Conservation (phyloP, 2,888 invertebrate genomes). For the Trichacis sp. region DNA sequence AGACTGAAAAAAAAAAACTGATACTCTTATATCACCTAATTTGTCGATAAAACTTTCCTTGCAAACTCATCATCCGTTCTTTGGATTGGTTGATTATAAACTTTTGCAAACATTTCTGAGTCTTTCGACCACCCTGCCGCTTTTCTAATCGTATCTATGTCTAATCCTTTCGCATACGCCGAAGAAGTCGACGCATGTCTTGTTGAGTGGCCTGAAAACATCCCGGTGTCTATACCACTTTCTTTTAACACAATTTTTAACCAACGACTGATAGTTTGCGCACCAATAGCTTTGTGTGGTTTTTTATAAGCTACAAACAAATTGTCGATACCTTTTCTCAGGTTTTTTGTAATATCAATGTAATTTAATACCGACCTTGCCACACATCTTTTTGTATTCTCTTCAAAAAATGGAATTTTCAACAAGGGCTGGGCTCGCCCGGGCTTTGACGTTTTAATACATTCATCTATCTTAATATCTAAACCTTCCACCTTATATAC, state of each 20-base stretch:
- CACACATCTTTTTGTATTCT: constrained; percentile 12
- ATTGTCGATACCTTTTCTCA: neutral
- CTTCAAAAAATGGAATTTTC: constrained; percentile 3
- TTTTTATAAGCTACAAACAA: neutral
- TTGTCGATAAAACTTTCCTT: too few species aligned
- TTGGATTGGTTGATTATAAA: constrained; percentile 6
- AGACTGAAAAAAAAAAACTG: too few species aligned
- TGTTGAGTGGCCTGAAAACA: constrained; percentile 8
- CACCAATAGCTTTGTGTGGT: neutral
- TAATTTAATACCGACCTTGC: constrained; percentile 12
- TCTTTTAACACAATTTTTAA: neutral
- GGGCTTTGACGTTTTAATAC: constrained; percentile 23
- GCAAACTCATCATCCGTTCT: too few species aligned
- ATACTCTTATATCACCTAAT: too few species aligned
- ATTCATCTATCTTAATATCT: constrained; percentile 14
- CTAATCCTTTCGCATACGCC: neutral
- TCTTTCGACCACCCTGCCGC: constrained; percentile 7
- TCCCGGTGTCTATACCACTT: neutral
- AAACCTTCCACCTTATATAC: neutral
- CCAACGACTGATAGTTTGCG: constrained; percentile 2
- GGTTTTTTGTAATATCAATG: constrained; percentile 7
- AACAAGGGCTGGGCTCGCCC: constrained; percentile 15
- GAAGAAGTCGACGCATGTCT: constrained; percentile 9
- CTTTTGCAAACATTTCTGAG: neutral
- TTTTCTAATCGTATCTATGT: constrained; percentile 4